Evolutionary conservation across 2,797 vertebrate species (phyloP).

Genomic region (Cryptoblepharus egeriae): DNA sequence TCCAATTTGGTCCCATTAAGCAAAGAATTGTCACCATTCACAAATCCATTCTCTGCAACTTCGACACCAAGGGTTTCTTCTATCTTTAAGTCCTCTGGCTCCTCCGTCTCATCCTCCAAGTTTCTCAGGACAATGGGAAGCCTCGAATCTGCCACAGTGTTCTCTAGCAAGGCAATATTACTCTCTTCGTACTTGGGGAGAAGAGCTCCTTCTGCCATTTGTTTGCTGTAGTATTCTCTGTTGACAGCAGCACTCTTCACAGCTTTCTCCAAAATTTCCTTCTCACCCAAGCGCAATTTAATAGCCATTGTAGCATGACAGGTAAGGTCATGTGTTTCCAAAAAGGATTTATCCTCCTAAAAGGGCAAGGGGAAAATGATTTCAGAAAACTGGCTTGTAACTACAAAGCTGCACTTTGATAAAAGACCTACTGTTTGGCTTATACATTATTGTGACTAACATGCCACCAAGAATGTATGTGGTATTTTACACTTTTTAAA

Average conservation of each 20-base stretch:
- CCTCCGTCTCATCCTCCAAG: conserved; percentile 83
- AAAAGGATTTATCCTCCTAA: conserved; percentile 87
- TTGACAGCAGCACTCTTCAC: conserved; percentile 83
- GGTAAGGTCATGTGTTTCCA: conserved; percentile 85
- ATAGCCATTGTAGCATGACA: conserved; percentile 84
- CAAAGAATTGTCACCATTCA: conserved; percentile 84
- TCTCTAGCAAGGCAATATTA: conserved; percentile 88
- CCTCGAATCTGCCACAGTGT: conserved; percentile 82
- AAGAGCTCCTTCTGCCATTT: conserved; percentile 79
- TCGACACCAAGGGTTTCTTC: conserved; percentile 72
- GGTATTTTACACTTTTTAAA: not conserved
- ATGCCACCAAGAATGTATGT: not conserved
- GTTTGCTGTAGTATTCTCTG: conserved; percentile 83
- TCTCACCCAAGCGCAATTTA: conserved; percentile 91
- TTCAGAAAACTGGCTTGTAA: not conserved
- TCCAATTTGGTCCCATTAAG: conserved; percentile 78
- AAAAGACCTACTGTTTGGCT: not conserved
- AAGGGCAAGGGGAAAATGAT: not conserved
- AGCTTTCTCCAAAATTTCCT: conserved; percentile 91
- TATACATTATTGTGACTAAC: not conserved
- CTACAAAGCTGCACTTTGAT: not conserved
- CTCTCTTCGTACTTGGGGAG: conserved; percentile 90
- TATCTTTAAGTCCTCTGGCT: conserved; percentile 76
- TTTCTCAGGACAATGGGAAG: conserved; percentile 89
- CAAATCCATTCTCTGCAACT: conserved; percentile 73